A percentile compares a stretch with the other conserved stretches of the same genome.
Conservation (phyloP, 1,140 invertebrate species). For the Stenopsyche tienmushanensis region DNA sequence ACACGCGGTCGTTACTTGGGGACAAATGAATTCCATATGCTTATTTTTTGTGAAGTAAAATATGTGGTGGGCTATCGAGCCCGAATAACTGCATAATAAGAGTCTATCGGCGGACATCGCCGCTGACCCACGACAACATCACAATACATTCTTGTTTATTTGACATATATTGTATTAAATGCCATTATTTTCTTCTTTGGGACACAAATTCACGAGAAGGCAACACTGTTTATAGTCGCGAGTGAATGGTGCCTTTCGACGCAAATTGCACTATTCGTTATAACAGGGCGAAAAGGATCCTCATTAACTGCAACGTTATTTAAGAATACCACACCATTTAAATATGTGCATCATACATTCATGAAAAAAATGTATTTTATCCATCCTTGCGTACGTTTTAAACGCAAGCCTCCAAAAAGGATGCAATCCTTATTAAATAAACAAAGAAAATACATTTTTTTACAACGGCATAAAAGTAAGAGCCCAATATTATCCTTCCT, state of each 20-base stretch:
- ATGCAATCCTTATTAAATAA: too few relatives aligned
- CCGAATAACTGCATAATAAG: constrained; percentile 38
- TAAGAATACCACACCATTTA: neutral
- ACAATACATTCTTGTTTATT: constrained; percentile 36
- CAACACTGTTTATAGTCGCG: constrained; percentile 15
- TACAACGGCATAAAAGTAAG: too few relatives aligned
- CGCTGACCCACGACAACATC: constrained; percentile 22
- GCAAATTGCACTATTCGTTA: constrained; percentile 7
- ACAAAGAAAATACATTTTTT: too few relatives aligned
- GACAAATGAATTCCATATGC: constrained; percentile 6
- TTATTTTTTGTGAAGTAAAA: neutral
- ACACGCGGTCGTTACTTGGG: neutral
- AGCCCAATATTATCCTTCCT: too few relatives aligned
- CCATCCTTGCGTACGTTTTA: too few relatives aligned
- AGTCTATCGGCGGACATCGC: constrained; percentile 31
- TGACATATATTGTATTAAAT: constrained; percentile 29
- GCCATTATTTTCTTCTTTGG: constrained; percentile 20
- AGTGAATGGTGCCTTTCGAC: neutral
- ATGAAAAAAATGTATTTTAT: too few relatives aligned
- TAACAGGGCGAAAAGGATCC: neutral
- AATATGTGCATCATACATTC: too few relatives aligned
- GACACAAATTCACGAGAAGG: constrained; percentile 8
- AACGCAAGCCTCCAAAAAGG: too few relatives aligned
- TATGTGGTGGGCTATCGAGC: neutral
- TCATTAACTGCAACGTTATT: constrained; percentile 1